Base-by-base conservation (phyloP, 2,888 invertebrate genomes). In the Balanococcus diminutus region DNA sequence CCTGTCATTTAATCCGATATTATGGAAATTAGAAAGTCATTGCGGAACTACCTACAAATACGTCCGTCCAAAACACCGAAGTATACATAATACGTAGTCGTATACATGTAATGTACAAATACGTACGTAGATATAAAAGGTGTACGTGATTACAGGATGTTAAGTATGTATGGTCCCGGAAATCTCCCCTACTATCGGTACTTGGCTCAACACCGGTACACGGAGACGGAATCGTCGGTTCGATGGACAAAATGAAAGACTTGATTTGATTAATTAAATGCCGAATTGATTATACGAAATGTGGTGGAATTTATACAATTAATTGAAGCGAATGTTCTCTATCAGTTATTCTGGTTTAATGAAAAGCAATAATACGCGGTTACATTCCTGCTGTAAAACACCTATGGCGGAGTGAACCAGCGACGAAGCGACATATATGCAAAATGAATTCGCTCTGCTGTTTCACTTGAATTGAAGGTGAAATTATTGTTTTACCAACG, bases 321-420 rank as follows among this genome's bases (percentile, higher is more conserved):
- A 72, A 72, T 72, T 72, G 72, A 16, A 72, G 72, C 72, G 72
- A 72, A 72, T 31, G 16, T 72, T 72, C 72, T 72, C 11, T 42
- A 72, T 72, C 72, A 72, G 72, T 72, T 72, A 72, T 72, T 72
- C 72, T 72, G 31, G 72, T 72, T 72, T 72, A 72, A 72, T 72
- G 72, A 72, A 72, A 72, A 72, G 72, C 72, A 31, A 72, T 72
- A 72, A 72, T 72, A 72, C 72, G 28, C 16, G 42, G 42, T 72
- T 28, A 28, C 72, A 72, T 72, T 72, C 31, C 72, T 72, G 31
- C 72, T 14, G 42, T 42, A 11, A 16, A 14, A 14, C 42, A 42
- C 42, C 42, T 42, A 42, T 14, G 16, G 14, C 42, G 2, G 14
- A 14, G 16, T 16, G 16, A 16, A 42, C n/a, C n/a, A n/a, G n/a